phyloP scores from a whole-genome alignment of 2,113 vertebrate genomes.

The Ardeotis arabs region DNA sequence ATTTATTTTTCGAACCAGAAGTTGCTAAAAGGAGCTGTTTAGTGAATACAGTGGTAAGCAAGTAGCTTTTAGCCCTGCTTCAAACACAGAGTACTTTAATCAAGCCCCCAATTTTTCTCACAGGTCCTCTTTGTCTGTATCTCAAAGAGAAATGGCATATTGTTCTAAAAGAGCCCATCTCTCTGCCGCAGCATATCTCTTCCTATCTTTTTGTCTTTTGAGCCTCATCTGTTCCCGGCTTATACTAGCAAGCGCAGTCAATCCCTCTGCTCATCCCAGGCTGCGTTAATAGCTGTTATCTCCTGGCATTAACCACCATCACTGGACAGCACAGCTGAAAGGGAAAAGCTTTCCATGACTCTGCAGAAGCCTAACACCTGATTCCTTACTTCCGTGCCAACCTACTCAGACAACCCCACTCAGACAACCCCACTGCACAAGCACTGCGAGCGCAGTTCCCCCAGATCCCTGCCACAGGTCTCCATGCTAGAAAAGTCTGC shows the following conservation, averaged over 20 bases:
- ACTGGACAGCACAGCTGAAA: background rate
- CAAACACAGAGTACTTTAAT: background rate
- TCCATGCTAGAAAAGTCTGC: background rate
- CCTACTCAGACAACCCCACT: background rate
- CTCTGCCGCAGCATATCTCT: background rate
- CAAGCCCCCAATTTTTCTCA: background rate
- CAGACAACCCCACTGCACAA: accelerated
- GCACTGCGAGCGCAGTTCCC: background rate
- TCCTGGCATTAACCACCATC: background rate
- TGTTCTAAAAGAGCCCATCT: background rate
- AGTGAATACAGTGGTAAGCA: background rate
- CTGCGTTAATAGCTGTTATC: background rate
- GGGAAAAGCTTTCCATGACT: background rate
- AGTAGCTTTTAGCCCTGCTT: background rate
- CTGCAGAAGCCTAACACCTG: background rate
- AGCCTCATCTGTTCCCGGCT: background rate
- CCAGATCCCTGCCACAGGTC: background rate
- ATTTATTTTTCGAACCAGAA: background rate
- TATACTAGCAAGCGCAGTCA: background rate
- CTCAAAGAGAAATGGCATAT: background rate
- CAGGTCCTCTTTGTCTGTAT: background rate
- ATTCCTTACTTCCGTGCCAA: background rate
- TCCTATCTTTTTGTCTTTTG: background rate
- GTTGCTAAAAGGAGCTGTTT: background rate
- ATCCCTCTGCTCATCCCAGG: background rate